Evolutionary conservation across 2,888 invertebrate species (phyloP), one percentile per base, ranked within the genome.

Genomic region (Diarsia rubi): DNA sequence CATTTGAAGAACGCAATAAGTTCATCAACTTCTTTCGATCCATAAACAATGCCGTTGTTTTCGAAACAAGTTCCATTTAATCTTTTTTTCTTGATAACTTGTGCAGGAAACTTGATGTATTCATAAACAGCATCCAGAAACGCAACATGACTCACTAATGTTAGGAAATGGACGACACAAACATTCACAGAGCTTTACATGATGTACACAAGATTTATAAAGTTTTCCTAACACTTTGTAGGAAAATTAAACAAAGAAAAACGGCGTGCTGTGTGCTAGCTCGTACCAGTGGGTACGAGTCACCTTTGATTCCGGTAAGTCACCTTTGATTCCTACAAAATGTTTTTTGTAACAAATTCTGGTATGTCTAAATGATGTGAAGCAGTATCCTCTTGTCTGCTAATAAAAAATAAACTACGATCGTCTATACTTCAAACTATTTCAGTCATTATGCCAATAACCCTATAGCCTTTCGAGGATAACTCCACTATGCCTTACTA

Each of bases 151-250:
- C 57, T 82, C 85, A 82, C 72, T 64, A 70, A 68, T 73, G 63
- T 78, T 82, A 85, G 78, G 85, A 77, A 85, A 73, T 82, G 67
- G 65, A 75, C 81, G 82, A 82, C 85, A 82, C 63, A 81, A n/a
- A 81, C 76, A 84, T 67, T 72, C 54, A 57, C 64, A 64, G 19
- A 81, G 69, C 85, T 76, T 63, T 31, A 54, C 65, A 71, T 60
- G 45, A 72, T 79, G 27, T 63, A 71, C 49, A 73, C 69, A 21
- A 79, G 27, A 80, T 70, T 65, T 69, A 75, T 69, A 24, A 79
- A 21, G 49, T 68, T 79, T 84, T 81, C 31, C 47, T 59, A 67
- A 57, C 65, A 75, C 62, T 82, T 69, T 31, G 3, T 24, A 47
- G 24, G 64, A 77, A 84, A 84, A 75, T 27, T 64, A 47, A 57